Conservation (phyloP, 35 echinoderm and acorn worm genomes). For the Ptychodera flava region DNA sequence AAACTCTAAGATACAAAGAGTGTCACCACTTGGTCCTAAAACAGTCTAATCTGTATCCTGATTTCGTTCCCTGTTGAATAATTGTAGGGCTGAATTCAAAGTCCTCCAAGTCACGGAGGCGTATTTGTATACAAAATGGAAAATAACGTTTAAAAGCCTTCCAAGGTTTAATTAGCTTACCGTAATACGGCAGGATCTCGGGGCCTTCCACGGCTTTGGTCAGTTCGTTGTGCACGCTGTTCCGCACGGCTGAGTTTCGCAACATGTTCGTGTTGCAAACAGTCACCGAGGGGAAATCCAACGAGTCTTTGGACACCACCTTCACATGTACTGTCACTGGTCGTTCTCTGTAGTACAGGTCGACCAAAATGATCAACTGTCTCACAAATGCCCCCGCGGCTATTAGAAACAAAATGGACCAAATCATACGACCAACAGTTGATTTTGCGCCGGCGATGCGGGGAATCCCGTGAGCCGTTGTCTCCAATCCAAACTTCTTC, state of each 20-base stretch:
- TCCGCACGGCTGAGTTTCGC: background rate
- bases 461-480: background rate
- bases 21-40: no score
- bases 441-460: background rate
- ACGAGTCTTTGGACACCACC: background rate
- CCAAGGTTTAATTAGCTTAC: no score
- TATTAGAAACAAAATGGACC: background rate
- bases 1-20: no score
- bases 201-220: background rate
- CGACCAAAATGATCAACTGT: background rate
- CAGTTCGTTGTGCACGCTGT: background rate
- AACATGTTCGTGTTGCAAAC: background rate
- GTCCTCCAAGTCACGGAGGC: no score
- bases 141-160: no score
- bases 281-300: background rate
- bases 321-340: no score
- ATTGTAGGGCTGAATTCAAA: no score
- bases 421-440: background rate
- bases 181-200: background rate
- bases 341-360: no score
- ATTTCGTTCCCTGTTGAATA: no score
- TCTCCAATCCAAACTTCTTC: background rate
- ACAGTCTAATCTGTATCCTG: no score
- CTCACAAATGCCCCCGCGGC: background rate
- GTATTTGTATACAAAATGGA: no score